Conservation (phyloP, 2,888 invertebrate genomes). For the Zele albiditarsus region DNA sequence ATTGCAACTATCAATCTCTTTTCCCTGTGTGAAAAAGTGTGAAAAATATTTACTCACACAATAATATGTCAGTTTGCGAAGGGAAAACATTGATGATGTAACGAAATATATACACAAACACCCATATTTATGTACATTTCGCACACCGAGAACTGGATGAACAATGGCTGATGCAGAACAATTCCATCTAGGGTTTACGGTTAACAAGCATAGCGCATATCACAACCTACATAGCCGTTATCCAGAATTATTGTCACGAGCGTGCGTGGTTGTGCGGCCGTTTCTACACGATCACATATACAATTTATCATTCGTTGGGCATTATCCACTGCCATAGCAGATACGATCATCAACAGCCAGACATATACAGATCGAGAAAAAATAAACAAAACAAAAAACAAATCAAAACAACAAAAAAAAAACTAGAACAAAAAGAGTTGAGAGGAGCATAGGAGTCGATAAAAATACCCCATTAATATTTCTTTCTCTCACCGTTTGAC, state of each 20-base stretch:
- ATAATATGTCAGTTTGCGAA: too few relatives aligned
- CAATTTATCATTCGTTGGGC: constrained; percentile 1
- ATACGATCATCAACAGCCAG: not conserved
- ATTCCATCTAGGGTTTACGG: constrained; percentile 56
- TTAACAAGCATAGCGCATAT: constrained; percentile 52
- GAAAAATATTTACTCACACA: too few relatives aligned
- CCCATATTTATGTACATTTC: not conserved
- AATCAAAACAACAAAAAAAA: not conserved
- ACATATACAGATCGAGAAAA: not conserved
- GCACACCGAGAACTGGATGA: not conserved
- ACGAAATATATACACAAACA: not conserved
- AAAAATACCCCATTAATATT: not conserved
- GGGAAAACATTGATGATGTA: too few relatives aligned
- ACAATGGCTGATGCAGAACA: constrained; percentile 45
- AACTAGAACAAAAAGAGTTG: not conserved
- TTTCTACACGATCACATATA: not conserved
- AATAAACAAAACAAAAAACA: too few relatives aligned
- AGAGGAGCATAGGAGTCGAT: not conserved
- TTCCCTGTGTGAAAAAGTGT: too few relatives aligned
- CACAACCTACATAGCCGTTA: constrained; percentile 53
- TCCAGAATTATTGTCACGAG: constrained; percentile 56
- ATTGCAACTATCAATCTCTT: too few relatives aligned
- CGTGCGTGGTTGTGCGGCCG: constrained; percentile 29
- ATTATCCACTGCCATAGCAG: not conserved
- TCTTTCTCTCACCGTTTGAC: not conserved